Percentiles rank a stretch among this genome's conserved stretches.
Conservation (phyloP, 2,797 vertebrate genomes). For the Peromyscus aztecus region DNA sequence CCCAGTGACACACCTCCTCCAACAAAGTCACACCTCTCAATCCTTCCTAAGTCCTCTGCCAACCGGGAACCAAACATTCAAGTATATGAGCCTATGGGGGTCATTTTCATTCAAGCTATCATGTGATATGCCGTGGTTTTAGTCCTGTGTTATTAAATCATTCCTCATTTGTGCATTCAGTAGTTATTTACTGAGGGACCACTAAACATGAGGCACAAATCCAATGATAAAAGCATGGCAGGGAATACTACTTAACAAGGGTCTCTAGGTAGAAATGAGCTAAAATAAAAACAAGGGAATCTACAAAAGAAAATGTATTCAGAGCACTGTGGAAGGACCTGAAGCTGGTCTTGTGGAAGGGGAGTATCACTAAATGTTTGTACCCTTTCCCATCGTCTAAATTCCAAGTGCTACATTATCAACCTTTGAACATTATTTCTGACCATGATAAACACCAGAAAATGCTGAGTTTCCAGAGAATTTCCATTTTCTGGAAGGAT, state of each 20-base stretch:
- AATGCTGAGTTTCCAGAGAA: constrained; percentile 27
- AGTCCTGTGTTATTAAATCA: background rate
- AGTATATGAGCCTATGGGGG: background rate
- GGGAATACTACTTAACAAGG: background rate
- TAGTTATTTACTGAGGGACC: background rate
- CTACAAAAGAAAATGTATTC: background rate
- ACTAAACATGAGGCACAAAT: background rate
- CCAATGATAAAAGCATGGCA: background rate
- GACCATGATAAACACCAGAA: constrained; percentile 15
- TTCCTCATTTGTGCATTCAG: background rate
- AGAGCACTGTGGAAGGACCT: background rate
- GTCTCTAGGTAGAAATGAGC: background rate
- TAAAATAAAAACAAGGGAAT: background rate
- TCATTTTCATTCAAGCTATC: background rate
- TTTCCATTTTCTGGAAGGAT: constrained; percentile 34
- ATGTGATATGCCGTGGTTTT: background rate
- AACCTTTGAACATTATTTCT: background rate
- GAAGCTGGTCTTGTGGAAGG: background rate
- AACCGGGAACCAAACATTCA: background rate
- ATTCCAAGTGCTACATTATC: constrained; percentile 35
- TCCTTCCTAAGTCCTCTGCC: background rate
- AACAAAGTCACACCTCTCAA: background rate
- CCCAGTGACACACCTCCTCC: background rate
- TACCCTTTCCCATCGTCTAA: background rate
- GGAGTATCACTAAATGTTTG: background rate